Evolutionary conservation across 2,888 invertebrate species (phyloP), one percentile per base, ranked within the genome.

Genomic region (Acholoe squamosa): DNA sequence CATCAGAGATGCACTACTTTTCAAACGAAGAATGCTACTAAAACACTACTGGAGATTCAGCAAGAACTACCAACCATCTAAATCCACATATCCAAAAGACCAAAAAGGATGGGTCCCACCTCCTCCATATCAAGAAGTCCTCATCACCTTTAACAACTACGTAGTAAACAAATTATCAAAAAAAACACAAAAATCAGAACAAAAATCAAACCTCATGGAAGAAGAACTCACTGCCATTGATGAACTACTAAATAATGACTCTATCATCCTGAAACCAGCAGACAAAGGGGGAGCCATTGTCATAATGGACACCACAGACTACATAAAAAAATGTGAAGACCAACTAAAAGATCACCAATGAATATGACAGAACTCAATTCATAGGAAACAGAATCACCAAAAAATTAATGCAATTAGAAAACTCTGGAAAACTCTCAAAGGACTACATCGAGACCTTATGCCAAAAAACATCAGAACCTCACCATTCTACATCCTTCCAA

Each of bases 281-380:
- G 88, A 88, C 56, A 88, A 88, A 51, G 88, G 88, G 10, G 88
- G 88, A 16, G 88, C 88, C n/a, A 56, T 88, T 10, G 88, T 88
- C 0, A 52, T 88, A 28, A 52, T 88, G 54, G 33, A 88, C 25
- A 88, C 54, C 12, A 88, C 19, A 16, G 88, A 88, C 56, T 88
- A 88, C 56, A 52, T 88, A 16, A 28, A n/a, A 22, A 33, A 88
- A 54, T n/a, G 54, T 3, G 33, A 43, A 56, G 22, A 33, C n/a
- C 88, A 88, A 88, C 88, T 88, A n/a, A n/a, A n/a, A n/a, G n/a
- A n/a, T n/a, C n/a, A n/a, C n/a, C n/a, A n/a, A n/a, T n/a, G n/a
- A n/a, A n/a, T n/a, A n/a, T n/a, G n/a, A n/a, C n/a, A n/a, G n/a
- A n/a, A n/a, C n/a, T n/a, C n/a, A n/a, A n/a, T n/a, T n/a, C n/a